A percentile compares a stretch with the other conserved stretches of the same genome.
These are phyloP conservation scores for Pediacus dermestoides DNA, from an alignment of 2,888 invertebrate species.

Conservation along the genomic window DNA sequence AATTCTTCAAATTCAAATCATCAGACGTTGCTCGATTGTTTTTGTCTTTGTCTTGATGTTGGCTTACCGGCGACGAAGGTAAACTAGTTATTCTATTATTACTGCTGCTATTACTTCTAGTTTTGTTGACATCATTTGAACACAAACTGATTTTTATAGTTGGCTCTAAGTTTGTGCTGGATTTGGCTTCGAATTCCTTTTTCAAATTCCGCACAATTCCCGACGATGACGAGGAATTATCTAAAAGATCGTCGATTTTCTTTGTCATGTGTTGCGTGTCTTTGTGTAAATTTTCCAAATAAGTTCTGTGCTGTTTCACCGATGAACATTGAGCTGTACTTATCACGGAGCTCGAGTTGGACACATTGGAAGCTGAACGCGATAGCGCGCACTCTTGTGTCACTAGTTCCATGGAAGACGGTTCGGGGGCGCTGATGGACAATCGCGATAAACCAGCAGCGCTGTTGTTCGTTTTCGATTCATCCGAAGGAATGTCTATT, in stretches of 20 bases:
- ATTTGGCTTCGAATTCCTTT: slow-evolving; percentile 84
- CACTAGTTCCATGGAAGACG: slow-evolving; percentile 49
- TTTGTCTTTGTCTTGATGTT: slow-evolving; percentile 48
- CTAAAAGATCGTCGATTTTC: slow-evolving; percentile 44
- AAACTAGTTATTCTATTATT: slow-evolving; percentile 54
- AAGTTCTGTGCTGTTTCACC: slow-evolving; percentile 54
- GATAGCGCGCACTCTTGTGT: slow-evolving; percentile 39
- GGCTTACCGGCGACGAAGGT: slow-evolving; percentile 63
- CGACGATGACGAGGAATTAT: slow-evolving; percentile 44
- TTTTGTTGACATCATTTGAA: too few species aligned
- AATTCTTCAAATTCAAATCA: slow-evolving; percentile 68
- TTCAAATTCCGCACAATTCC: slow-evolving; percentile 83
- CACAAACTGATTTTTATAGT: slow-evolving; percentile 25
- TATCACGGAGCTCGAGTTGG: slow-evolving; percentile 48
- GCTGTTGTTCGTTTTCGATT: slow-evolving; percentile 20
- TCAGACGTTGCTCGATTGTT: slow-evolving; percentile 43
- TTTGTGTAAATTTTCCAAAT: slow-evolving; percentile 52
- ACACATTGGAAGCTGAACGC: slow-evolving; percentile 43
- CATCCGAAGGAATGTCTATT: slow-evolving; percentile 50
- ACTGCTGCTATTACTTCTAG: slow-evolving; percentile 20
- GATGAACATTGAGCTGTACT: slow-evolving; percentile 53
- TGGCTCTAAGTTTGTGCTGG: slow-evolving; percentile 45
- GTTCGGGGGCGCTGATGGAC: slow-evolving; percentile 63
- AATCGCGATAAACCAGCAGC: slow-evolving; percentile 49
- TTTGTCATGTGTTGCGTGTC: slow-evolving; percentile 41